phyloP scores from a whole-genome alignment of 2,888 invertebrate genomes.

The Agriopis marginaria region DNA sequence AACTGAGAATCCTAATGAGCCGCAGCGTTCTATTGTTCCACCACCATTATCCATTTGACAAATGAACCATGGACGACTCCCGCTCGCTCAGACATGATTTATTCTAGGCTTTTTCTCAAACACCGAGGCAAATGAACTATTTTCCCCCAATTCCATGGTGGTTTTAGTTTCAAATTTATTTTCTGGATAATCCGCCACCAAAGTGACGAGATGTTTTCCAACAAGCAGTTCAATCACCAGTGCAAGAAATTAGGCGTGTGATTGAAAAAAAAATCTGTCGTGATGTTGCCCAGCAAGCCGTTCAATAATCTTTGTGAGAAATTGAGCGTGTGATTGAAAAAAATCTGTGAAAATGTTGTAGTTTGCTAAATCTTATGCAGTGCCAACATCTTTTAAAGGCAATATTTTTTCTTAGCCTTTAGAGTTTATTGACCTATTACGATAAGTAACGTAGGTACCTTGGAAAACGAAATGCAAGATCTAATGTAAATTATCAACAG shows the following conservation, averaged over 20 bases:
- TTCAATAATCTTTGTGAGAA: slow-evolving; percentile 13
- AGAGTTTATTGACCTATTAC: not conserved
- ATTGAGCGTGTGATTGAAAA: not conserved
- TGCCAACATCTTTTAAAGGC: not conserved
- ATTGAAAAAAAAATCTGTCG: slow-evolving; percentile 1
- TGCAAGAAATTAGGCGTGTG: slow-evolving; percentile 11
- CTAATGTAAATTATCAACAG: too few relatives aligned
- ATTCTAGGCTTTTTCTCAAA: slow-evolving; percentile 24
- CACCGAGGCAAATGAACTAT: slow-evolving; percentile 29
- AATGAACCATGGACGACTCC: slow-evolving; percentile 34
- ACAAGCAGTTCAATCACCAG: slow-evolving; percentile 3
- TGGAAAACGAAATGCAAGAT: too few relatives aligned
- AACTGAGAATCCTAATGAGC: slow-evolving; percentile 39
- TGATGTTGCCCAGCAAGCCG: not conserved
- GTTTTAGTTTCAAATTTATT: slow-evolving; percentile 21
- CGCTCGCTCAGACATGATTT: slow-evolving; percentile 18
- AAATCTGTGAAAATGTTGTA: not conserved
- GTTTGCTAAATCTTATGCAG: not conserved
- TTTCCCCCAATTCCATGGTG: slow-evolving; percentile 23
- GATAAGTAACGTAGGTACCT: too few relatives aligned
- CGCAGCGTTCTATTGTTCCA: slow-evolving; percentile 41
- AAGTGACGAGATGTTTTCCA: slow-evolving; percentile 4
- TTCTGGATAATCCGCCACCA: slow-evolving; percentile 9
- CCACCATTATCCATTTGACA: slow-evolving; percentile 35
- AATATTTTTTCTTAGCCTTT: not conserved